Conservation (phyloP, 2,113 vertebrate species). For the Hippocampus guttulatus region DNA sequence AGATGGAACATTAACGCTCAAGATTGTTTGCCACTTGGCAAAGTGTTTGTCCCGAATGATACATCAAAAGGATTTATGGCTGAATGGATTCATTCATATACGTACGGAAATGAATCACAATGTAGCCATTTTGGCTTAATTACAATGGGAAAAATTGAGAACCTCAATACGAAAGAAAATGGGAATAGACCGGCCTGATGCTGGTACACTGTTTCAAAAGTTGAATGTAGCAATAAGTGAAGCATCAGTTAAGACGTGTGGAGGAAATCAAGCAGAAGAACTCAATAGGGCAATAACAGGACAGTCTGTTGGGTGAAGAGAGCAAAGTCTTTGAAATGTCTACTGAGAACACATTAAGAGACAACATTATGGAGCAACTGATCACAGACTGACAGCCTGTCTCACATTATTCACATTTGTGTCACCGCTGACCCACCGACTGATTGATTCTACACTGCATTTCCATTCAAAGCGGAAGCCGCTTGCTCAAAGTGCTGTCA, state of each 20-base stretch:
- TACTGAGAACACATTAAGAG: conserved; percentile 41
- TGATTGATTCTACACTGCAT: conserved; percentile 47
- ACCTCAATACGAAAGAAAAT: background rate
- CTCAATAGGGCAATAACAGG: conserved; percentile 19
- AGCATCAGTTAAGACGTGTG: conserved; percentile 1
- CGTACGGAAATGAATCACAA: conserved; percentile 22
- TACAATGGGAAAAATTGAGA: conserved; percentile 29
- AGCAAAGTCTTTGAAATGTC: conserved; percentile 25
- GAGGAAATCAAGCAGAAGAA: conserved; percentile 22
- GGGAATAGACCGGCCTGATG: conserved; percentile 6
- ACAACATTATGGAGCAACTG: conserved; percentile 46
- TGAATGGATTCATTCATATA: conserved; percentile 11
- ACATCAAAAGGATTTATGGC: conserved; percentile 19
- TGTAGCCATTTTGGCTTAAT: conserved; percentile 4
- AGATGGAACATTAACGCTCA: conserved; percentile 19
- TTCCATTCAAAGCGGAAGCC: conserved; percentile 31
- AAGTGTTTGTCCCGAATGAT: conserved; percentile 22
- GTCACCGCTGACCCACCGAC: conserved; percentile 36
- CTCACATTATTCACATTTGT: conserved; percentile 40
- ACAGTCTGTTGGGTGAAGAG: conserved; percentile 18
- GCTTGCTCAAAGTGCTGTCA: conserved; percentile 29
- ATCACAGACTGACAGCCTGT: conserved; percentile 48
- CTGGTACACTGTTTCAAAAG: conserved; percentile 19
- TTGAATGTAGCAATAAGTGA: conserved; percentile 46
- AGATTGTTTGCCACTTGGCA: conserved; percentile 26